phyloP scores from a whole-genome alignment of 2,888 invertebrate genomes.

The Habrosyne pyritoides region DNA sequence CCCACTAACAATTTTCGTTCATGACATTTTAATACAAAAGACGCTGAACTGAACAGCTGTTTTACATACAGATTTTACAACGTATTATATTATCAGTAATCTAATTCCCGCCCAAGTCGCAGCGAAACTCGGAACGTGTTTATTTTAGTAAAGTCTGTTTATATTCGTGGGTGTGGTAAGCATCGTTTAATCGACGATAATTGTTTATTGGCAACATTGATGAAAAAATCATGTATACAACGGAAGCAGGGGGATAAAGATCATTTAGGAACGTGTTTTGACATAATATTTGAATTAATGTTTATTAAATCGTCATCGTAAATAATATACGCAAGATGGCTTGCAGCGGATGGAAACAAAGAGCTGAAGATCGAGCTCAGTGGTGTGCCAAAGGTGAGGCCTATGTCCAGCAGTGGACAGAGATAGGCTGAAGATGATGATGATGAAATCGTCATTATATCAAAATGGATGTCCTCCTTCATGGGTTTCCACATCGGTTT shows the following conservation, averaged over 20 bases:
- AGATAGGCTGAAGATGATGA: too few species aligned
- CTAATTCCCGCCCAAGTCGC: background rate
- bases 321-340: too few species aligned
- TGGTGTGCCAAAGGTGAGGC: too few species aligned
- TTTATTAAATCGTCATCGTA: background rate
- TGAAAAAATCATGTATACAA: slow-evolving; percentile 7
- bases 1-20: too few species aligned
- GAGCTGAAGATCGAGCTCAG: too few species aligned
- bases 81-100: background rate
- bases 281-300: background rate
- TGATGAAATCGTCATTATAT: too few species aligned
- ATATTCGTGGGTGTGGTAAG: slow-evolving; percentile 3
- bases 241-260: background rate
- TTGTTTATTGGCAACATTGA: slow-evolving; percentile 5
- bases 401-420: too few species aligned
- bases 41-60: background rate
- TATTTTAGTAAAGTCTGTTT: slow-evolving; percentile 7
- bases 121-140: background rate
- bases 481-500: too few species aligned
- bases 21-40: background rate
- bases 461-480: too few species aligned
- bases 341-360: too few species aligned
- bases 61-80: background rate
- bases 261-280: background rate
- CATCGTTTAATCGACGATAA: background rate